Conservation (phyloP, 2,113 vertebrate species). For the Dipodomys stephensi region DNA sequence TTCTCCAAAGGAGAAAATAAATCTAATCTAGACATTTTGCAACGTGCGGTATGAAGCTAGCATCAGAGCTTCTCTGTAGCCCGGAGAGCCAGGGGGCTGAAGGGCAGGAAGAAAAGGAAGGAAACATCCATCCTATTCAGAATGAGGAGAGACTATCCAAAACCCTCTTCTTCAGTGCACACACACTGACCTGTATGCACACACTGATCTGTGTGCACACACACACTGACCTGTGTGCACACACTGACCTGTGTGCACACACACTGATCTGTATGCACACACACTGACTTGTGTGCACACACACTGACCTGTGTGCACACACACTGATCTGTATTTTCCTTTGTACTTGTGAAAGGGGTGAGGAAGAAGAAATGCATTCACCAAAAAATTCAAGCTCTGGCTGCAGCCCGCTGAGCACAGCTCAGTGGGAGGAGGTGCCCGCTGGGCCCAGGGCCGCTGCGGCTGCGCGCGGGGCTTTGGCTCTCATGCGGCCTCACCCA, state of each 20-base stretch:
- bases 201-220: too few species aligned
- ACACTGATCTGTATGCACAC: too few species aligned
- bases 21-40: slow-evolving; percentile 35
- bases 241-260: too few species aligned
- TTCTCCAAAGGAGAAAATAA: slow-evolving; percentile 47
- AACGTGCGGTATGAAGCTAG: background rate
- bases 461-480: too few species aligned
- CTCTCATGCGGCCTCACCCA: background rate
- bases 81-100: background rate
- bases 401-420: background rate
- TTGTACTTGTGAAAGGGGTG: background rate
- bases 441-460: background rate
- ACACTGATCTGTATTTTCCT: background rate
- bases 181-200: too few species aligned
- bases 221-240: too few species aligned
- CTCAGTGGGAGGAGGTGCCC: background rate
- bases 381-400: background rate
- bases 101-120: background rate
- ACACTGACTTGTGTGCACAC: too few species aligned
- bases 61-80: background rate
- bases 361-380: background rate
- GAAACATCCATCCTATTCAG: background rate
- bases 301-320: too few species aligned
- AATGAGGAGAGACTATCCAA: background rate
- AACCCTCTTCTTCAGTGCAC: background rate